A percentile compares a stretch with the other conserved stretches of the same genome.
phyloP scores from a whole-genome alignment of 2,888 invertebrate species.

The Siphonodentalium dalli region DNA sequence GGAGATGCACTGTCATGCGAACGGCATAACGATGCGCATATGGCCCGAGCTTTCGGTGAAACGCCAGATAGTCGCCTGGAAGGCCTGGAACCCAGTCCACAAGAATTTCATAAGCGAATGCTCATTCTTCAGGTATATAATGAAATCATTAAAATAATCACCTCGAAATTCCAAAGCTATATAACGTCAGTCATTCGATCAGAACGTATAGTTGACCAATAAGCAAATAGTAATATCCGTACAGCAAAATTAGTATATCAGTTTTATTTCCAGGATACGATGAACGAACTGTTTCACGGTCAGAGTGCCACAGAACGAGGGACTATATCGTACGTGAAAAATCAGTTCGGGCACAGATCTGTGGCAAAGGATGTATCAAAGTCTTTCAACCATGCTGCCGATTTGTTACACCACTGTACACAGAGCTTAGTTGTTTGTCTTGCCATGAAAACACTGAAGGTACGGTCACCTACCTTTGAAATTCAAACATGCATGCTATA shows the following conservation, averaged over 20 bases:
- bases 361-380: conserved; percentile 22
- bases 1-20: conserved; percentile 31
- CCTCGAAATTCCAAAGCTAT: too few relatives aligned
- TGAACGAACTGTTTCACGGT: conserved; percentile 19
- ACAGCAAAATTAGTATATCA: background rate
- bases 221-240: too few relatives aligned
- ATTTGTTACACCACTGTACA: conserved; percentile 17
- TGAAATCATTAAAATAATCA: too few relatives aligned
- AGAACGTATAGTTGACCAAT: too few relatives aligned
- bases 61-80: conserved; percentile 8
- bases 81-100: conserved; percentile 24
- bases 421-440: conserved; percentile 13
- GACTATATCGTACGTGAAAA: conserved; percentile 25
- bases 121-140: conserved; percentile 27
- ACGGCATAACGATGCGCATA: conserved; percentile 25
- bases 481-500: too few relatives aligned
- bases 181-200: too few relatives aligned
- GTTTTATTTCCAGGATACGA: conserved; percentile 22
- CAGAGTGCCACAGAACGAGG: conserved; percentile 25
- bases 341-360: conserved; percentile 14
- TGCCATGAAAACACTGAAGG: conserved; percentile 10
- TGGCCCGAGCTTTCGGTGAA: conserved; percentile 11
- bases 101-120: conserved; percentile 32
- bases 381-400: conserved; percentile 19
- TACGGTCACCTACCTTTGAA: too few relatives aligned